Evolutionary conservation across 2,797 vertebrate genomes (phyloP).

Genomic region (Falco concolor): DNA sequence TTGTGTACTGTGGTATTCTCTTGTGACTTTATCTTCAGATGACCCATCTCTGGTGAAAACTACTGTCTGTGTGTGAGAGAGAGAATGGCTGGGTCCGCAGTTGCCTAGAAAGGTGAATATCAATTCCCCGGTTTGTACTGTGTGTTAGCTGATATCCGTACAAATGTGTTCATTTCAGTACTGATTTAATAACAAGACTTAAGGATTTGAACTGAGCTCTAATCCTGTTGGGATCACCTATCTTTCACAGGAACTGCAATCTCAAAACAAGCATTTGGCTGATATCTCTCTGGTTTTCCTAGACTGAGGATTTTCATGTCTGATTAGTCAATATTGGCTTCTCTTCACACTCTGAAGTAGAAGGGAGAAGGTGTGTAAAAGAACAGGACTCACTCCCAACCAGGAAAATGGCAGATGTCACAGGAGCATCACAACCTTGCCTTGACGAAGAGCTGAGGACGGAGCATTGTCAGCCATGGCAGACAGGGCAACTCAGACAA

Average conservation of each 20-base stretch:
- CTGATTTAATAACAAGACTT: not conserved
- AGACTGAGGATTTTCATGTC: not conserved
- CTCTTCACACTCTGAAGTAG: not conserved
- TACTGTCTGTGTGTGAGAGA: not conserved
- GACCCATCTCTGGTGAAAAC: not conserved
- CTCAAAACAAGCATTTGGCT: not conserved
- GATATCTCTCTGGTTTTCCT: not conserved
- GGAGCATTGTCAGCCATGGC: not conserved
- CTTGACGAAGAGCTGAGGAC: not conserved
- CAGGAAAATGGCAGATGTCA: not conserved
- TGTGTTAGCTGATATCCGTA: not conserved
- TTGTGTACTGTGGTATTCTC: not conserved
- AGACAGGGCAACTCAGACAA: not conserved
- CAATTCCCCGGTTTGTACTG: not conserved
- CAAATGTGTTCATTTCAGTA: not conserved
- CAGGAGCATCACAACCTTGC: not conserved
- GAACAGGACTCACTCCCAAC: not conserved
- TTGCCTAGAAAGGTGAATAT: not conserved
- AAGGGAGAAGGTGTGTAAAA: not conserved
- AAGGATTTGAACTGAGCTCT: not conserved
- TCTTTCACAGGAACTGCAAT: not conserved
- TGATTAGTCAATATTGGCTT: not conserved
- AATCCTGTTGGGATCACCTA: not conserved
- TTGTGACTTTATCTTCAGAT: not conserved
- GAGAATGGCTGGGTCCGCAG: not conserved